Evolutionary conservation across 2,888 invertebrate species (phyloP).

Genomic region (Sphaerolaimus hirsutus): DNA sequence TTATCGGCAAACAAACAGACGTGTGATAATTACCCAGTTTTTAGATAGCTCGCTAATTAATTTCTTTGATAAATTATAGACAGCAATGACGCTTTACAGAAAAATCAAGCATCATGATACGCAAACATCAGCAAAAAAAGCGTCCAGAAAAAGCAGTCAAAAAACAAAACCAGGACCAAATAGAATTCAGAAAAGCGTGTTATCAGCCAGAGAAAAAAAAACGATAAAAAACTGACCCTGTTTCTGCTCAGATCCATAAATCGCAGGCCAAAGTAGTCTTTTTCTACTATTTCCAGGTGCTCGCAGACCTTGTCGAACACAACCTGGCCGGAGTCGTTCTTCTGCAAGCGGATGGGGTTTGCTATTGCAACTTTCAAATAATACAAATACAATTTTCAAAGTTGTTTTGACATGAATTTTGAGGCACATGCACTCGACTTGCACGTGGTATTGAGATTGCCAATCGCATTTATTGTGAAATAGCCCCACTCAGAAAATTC

Average conservation of each 20-base stretch:
- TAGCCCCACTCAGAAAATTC: too few relatives aligned
- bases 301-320: slow-evolving; percentile 69
- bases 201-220: slow-evolving; percentile 51
- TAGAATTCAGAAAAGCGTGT: neutral
- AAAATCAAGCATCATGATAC: too few relatives aligned
- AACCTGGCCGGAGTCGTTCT: slow-evolving; percentile 45
- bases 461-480: too few relatives aligned
- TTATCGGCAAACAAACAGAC: too few relatives aligned
- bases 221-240: slow-evolving; percentile 40
- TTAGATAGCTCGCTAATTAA: too few relatives aligned
- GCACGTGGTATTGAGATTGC: too few relatives aligned
- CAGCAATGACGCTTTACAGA: too few relatives aligned
- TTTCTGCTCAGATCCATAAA: slow-evolving; percentile 69
- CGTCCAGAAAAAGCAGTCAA: too few relatives aligned
- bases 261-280: slow-evolving; percentile 74
- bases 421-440: neutral
- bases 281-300: slow-evolving; percentile 65
- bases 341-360: slow-evolving; percentile 10
- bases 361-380: neutral
- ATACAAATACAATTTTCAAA: neutral
- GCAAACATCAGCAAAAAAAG: too few relatives aligned
- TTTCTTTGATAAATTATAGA: too few relatives aligned
- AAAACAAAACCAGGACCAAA: too few relatives aligned
- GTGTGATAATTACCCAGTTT: too few relatives aligned
- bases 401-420: neutral